phyloP scores from a whole-genome alignment of 1,140 invertebrate genomes.

The Globodera ellingtonae region DNA sequence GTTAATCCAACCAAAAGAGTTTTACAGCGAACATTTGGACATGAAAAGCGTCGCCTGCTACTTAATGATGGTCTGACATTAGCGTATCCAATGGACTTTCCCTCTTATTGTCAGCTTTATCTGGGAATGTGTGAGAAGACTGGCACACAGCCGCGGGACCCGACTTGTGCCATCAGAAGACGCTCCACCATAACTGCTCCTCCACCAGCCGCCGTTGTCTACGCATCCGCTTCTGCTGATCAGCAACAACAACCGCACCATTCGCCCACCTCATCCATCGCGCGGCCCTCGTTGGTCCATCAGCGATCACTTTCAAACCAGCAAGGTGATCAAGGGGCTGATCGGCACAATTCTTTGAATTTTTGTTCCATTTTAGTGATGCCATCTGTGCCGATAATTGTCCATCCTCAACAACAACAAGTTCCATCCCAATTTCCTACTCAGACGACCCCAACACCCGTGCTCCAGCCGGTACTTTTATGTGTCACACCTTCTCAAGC shows the following conservation, averaged over 20 bases:
- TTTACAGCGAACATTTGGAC: conserved; percentile 61
- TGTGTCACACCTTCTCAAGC: background rate
- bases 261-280: background rate
- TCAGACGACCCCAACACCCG: conserved; percentile 15
- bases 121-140: conserved; percentile 27
- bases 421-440: conserved; percentile 1
- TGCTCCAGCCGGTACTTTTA: background rate
- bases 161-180: conserved; percentile 2
- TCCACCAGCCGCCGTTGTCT: background rate
- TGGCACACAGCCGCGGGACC: background rate
- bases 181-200: conserved; percentile 10
- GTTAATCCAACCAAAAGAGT: conserved; percentile 54
- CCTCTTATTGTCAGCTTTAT: conserved; percentile 17
- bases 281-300: background rate
- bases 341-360: background rate
- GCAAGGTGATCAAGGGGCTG: background rate
- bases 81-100: background rate
- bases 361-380: background rate
- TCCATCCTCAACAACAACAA: conserved; percentile 26
- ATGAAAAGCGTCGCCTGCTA: conserved; percentile 56
- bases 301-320: background rate
- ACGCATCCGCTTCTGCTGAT: background rate
- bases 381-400: conserved; percentile 4
- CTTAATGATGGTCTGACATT: conserved; percentile 46
- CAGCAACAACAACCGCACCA: background rate